phyloP scores from a whole-genome alignment of 2,888 invertebrate genomes.

The Cataglyphis cursor region DNA sequence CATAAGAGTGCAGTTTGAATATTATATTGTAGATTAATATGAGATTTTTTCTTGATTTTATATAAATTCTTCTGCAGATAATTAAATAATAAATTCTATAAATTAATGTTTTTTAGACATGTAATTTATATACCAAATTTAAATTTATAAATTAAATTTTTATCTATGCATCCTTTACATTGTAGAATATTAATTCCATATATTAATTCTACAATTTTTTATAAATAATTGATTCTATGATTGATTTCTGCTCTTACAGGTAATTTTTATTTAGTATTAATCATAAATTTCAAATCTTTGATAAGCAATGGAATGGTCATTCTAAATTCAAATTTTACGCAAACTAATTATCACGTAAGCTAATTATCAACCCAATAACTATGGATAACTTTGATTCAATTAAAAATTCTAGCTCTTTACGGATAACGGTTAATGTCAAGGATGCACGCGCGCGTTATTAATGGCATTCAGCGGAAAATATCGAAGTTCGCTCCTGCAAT shows the following conservation, averaged over 20 bases:
- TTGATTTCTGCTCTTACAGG: neutral
- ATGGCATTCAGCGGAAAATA: constrained; percentile 55
- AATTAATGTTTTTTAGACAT: neutral
- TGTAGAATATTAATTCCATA: neutral
- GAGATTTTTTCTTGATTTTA: neutral
- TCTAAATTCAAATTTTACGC: neutral
- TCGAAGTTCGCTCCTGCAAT: constrained; percentile 58
- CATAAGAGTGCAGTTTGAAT: neutral
- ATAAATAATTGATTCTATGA: constrained; percentile 1
- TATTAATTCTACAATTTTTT: neutral
- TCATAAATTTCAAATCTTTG: neutral
- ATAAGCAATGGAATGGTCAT: neutral
- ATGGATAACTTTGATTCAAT: constrained; percentile 14
- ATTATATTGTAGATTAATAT: constrained; percentile 5
- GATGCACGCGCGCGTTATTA: constrained; percentile 42
- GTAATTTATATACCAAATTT: neutral
- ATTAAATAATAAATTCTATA: neutral
- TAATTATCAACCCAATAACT: neutral
- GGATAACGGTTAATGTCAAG: constrained; percentile 64
- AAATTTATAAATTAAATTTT: neutral
- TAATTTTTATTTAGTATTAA: neutral
- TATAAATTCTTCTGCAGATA: neutral
- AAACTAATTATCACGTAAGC: constrained; percentile 1
- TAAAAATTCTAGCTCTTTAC: constrained; percentile 17
- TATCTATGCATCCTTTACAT: neutral